Evolutionary conservation across 2,113 vertebrate genomes (phyloP), one percentile per base, ranked within the genome.

Genomic region (Apodemus sylvaticus): DNA sequence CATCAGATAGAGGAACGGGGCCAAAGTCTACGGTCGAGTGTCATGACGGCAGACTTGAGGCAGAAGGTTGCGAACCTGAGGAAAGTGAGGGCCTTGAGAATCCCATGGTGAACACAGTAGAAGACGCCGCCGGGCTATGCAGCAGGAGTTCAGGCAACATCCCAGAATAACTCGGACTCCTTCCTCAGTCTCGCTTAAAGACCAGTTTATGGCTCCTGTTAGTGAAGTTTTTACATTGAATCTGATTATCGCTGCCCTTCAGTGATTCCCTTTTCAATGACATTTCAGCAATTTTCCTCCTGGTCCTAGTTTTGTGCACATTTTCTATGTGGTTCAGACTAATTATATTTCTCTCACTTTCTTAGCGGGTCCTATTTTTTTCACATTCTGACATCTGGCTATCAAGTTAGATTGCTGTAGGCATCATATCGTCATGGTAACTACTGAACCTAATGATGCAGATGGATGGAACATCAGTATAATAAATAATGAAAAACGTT

Each of bases 341-440:
- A 96, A 97, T 98, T 97, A 91, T 93, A 94, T 96, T 97, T 95
- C 92, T 97, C 95, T 93, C 87, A 94, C 93, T 97, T 97, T 97
- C 93, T 97, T 95, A 90, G 95, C 97, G 55, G 91, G 95, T 93
- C 95, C 97, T 96, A 94, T 97, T 97, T 98, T 89, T 95, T 96
- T 93, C 95, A 86, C 93, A 90, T 97, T 96, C 92, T 97, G 96
- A 96, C 96, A 96, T 97, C 96, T 98, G 97, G 97, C 94, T 97
- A 97, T 97, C 97, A 97, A 97, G 97, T 98, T 94, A 95, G 95
- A 96, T 96, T 93, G 97, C 97, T 95, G 91, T 92, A 96, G 95
- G 95, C 96, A 96, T 95, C 92, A 83, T 85, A 96, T 97, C 77
- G 97, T 96, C 97, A 97, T 97, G 92, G 97, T 91, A 97, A 98